Evolutionary conservation across 1,140 invertebrate genomes (phyloP), one percentile per base, ranked within the genome.

Genomic region (Zaprionus africanus): DNA sequence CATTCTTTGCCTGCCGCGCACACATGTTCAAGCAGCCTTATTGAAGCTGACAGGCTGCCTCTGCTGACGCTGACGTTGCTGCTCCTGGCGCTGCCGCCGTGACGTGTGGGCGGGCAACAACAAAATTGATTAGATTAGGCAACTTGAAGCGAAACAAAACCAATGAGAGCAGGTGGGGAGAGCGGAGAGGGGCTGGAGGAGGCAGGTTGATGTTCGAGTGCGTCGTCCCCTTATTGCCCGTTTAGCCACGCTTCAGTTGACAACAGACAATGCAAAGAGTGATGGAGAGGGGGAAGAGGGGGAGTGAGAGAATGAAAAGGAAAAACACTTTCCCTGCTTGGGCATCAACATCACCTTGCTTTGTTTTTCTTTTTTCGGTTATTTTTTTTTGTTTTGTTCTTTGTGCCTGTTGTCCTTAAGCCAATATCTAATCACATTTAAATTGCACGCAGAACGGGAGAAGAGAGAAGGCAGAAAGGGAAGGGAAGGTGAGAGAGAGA

Each of bases 111-210:
- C 69, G 67, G 66, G 63, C 62, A 76, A 36, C 68, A 68, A 70
- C 59, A 70, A 90, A 88, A 85, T 88, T 88, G 85, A 88, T 88
- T 88, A 85, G 85, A 88, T 88, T 88, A 90, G 81, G 75, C 80
- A 71, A 75, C 63, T 68, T 56, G 54, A 62, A 63, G 43, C 53
- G 76, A 61, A 77, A 64, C 76, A 72, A 70, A 69, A 69, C 62
- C 76, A 36, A 64, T 62, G 66, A 67, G 11, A 19, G 46, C 22
- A 24, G 64, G 24, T 12, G 46, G 60, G 43, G 6, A 5, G 26
- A 5, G 31, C 31, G 31, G 22, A n/a, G 28, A 22, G 60, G 15
- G 12, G n/a, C 19, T 5, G 15, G 31, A 28, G 11, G 34, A 15
- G 9, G 22, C 24, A 58, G 54, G 46, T 22, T 26, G 59, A 31